phyloP scores from a whole-genome alignment of 2,888 invertebrate genomes.

The Ommatoiulus sabulosus region DNA sequence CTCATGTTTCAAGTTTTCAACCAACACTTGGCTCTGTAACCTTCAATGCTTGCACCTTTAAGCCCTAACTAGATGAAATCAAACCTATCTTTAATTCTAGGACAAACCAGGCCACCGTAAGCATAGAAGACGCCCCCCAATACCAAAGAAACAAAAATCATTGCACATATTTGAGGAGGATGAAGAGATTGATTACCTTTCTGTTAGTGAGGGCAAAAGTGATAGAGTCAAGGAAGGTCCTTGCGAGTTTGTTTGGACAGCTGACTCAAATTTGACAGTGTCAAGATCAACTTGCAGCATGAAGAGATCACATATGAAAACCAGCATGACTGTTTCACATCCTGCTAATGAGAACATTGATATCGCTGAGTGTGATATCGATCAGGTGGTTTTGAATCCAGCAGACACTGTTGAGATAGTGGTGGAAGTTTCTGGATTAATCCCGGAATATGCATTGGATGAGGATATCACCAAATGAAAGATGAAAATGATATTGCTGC shows the following conservation, averaged over 20 bases:
- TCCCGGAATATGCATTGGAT: not conserved
- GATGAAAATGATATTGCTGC: no score
- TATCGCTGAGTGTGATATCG: not conserved
- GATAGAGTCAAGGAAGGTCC: not conserved
- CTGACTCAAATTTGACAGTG: not conserved
- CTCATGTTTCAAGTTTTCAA: no score
- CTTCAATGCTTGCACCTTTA: no score
- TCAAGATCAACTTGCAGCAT: not conserved
- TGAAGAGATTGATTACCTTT: not conserved
- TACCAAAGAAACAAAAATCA: not conserved
- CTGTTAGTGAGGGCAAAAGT: not conserved
- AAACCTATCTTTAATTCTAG: no score
- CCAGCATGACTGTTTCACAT: not conserved
- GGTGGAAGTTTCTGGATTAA: not conserved
- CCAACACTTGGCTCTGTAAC: no score
- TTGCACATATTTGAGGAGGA: not conserved
- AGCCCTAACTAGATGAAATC: no score
- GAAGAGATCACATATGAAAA: not conserved
- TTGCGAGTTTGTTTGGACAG: not conserved
- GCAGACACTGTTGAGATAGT: not conserved
- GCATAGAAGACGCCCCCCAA: not conserved
- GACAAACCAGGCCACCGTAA: not conserved
- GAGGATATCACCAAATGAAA: not conserved
- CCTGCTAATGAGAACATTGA: not conserved
- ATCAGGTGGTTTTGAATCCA: not conserved